These are phyloP conservation scores for Trogon melanurus DNA, from an alignment of 2,113 vertebrate genomes.

Conservation along the genomic window DNA sequence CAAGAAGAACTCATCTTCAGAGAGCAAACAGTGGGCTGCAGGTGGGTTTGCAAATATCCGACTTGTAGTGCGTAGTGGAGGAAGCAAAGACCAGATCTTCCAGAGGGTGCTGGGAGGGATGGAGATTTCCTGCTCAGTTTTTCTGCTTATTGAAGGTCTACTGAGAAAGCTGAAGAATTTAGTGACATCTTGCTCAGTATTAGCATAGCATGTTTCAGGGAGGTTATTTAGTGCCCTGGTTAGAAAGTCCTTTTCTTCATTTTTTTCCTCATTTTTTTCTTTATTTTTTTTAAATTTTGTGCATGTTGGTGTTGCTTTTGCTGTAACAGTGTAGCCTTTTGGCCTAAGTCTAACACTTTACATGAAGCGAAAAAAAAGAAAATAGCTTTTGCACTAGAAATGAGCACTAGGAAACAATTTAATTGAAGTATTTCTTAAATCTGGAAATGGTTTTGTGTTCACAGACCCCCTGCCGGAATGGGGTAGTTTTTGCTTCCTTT, in stretches of 20 bases:
- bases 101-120: neutral
- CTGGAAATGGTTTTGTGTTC: slow-evolving; percentile 59
- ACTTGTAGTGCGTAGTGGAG: neutral
- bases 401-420: slow-evolving; percentile 31
- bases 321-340: neutral
- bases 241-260: neutral
- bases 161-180: neutral
- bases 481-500: slow-evolving; percentile 36
- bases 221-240: neutral
- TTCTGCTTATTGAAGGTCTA: neutral
- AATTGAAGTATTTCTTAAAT: slow-evolving; percentile 45
- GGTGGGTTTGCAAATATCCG: neutral
- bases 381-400: neutral
- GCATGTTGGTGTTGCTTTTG: neutral
- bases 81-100: neutral
- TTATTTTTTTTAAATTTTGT: neutral
- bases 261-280: neutral
- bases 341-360: neutral
- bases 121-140: neutral
- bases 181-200: neutral
- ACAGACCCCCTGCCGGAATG: slow-evolving; percentile 5
- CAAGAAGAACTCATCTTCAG: neutral
- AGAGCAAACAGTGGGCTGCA: neutral
- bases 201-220: neutral
- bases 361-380: neutral